Evolutionary conservation across 2,113 vertebrate genomes (phyloP), one percentile per base, ranked within the genome.

Genomic region (Pollachius pollachius): DNA sequence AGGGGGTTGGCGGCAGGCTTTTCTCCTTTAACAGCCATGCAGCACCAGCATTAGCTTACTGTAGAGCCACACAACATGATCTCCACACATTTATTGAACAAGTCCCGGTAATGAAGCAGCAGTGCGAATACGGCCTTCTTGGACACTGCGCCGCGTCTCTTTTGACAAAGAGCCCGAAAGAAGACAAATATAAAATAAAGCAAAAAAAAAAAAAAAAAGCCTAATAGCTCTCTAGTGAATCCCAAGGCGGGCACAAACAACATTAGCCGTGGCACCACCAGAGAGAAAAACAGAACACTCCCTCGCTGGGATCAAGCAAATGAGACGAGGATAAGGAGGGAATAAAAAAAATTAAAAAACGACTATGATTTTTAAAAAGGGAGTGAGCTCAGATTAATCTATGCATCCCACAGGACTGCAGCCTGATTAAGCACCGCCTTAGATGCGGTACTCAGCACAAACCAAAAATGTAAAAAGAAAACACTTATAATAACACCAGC

Each of bases 391-490:
- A 74, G 68, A 41, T 60, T 74, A 76, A 84, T 79, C 76, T 65
- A 72, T 72, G 79, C 77, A 67, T 77, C 74, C 70, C 68, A 78
- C 73, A 85, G 81, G 76, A 71, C 30, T 34, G 67, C 34, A 5
- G 61, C 67, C 70, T 83, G 74, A 84, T 83, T 83, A 85, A 83
- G 71, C 23, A 1, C 61, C 69, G 54, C 65, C 67, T 81, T 65
- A 59, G 73, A 75, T 64, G 70, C 56, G 70, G 60, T 41, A 71
- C 63, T 76, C 60, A 74, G 78, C 21, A 1, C 61, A 75, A 62
- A 80, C 41, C 41, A 48, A 48, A 9, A 48, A 7, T 13, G 6
- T 34, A 34, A 34, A 34, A 34, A 34, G 23, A 23, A 23, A 23
- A 23, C 23, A 23, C 23, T 23, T 23, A 34, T 34, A 27, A 27